Conservation (phyloP, 2,797 vertebrate genomes). For the Tarsius wallacei region DNA sequence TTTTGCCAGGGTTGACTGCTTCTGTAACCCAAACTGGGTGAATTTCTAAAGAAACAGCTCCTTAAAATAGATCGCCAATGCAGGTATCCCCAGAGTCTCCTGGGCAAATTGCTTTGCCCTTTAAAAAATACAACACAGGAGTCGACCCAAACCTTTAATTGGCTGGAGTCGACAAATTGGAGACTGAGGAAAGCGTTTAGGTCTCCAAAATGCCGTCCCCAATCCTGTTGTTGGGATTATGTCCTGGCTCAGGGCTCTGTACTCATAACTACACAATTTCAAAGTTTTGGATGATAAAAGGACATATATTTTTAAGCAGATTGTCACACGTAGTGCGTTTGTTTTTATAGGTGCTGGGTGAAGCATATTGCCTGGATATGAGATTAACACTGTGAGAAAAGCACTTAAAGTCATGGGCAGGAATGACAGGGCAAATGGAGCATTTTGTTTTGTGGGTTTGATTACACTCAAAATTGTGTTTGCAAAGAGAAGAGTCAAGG, state of each 20-base stretch:
- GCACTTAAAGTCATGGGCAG: neutral
- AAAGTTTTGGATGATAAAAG: constrained; percentile 14
- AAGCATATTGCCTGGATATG: neutral
- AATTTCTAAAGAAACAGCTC: constrained; percentile 53
- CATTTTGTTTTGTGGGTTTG: constrained; percentile 31
- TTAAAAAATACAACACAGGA: constrained; percentile 43
- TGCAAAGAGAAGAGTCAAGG: constrained; percentile 4
- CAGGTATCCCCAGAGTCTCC: neutral
- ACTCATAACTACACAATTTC: neutral
- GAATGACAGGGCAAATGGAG: neutral
- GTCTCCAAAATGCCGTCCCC: neutral
- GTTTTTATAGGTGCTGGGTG: neutral
- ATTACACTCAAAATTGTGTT: constrained; percentile 7
- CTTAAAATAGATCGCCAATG: constrained; percentile 65
- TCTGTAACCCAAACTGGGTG: constrained; percentile 57
- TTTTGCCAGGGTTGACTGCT: constrained; percentile 55
- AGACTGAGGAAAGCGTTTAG: constrained; percentile 25
- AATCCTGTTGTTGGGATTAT: neutral
- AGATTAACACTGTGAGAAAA: constrained; percentile 13
- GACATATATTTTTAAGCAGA: constrained; percentile 39
- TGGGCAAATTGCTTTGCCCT: constrained; percentile 17
- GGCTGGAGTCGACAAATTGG: constrained; percentile 63
- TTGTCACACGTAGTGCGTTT: neutral
- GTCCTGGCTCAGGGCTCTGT: neutral
- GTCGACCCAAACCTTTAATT: constrained; percentile 57